Conservation (phyloP, 2,888 invertebrate genomes). For the Perithous albicinctus region DNA sequence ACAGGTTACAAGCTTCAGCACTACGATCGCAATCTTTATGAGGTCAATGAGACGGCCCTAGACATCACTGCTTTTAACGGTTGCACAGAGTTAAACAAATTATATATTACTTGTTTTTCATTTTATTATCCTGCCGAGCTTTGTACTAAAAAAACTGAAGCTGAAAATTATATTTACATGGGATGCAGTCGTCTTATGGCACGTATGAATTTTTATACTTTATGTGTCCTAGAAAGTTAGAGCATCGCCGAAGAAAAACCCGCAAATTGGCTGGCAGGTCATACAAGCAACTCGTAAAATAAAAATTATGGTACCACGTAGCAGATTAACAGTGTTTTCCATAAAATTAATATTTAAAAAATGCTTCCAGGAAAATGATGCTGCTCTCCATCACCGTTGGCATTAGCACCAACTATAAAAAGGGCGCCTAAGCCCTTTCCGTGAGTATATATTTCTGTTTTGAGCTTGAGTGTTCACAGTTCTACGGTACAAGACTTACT, state of each 20-base stretch:
- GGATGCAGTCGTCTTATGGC: no score
- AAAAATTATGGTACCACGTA: not conserved
- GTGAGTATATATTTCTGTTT: not conserved
- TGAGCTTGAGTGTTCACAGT: not conserved
- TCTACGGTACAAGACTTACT: not conserved
- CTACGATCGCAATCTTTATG: not conserved
- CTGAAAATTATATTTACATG: no score
- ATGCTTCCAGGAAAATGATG: not conserved
- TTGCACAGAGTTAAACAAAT: no score
- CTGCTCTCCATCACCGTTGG: not conserved
- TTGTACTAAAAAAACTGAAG: no score
- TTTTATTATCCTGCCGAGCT: no score
- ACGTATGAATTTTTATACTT: no score
- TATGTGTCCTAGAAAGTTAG: no score
- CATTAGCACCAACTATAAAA: not conserved
- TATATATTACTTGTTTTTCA: no score
- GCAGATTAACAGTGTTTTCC: not conserved
- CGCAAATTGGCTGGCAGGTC: not conserved
- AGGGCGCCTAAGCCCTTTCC: not conserved
- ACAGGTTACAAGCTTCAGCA: no score
- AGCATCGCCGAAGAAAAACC: no score
- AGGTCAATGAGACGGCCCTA: not conserved
- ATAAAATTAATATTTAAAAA: not conserved
- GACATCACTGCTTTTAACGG: not conserved
- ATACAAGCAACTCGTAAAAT: not conserved